Percentiles rank a stretch among this genome's conserved stretches.
Evolutionary conservation across 2,113 vertebrate species (phyloP).

Genomic region (Oxyura jamaicensis): DNA sequence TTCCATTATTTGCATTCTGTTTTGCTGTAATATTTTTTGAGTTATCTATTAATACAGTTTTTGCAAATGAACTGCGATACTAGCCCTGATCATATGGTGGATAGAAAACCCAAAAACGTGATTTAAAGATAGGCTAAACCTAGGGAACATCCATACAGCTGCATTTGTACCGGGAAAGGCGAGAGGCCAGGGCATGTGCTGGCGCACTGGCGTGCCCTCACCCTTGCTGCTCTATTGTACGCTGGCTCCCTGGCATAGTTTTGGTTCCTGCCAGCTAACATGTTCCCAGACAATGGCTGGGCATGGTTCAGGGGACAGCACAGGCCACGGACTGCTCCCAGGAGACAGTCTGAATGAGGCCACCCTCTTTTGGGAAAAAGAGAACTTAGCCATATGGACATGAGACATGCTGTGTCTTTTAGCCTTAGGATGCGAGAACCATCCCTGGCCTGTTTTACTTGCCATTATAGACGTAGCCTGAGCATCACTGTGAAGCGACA

Average conservation of each 20-base stretch:
- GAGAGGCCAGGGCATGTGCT: not conserved
- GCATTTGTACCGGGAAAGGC: not conserved
- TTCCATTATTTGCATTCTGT: not conserved
- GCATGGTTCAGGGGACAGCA: conserved; percentile 17
- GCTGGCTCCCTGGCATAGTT: not conserved
- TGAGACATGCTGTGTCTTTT: not conserved
- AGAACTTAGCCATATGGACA: not conserved
- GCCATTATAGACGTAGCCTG: not conserved
- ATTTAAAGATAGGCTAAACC: not conserved
- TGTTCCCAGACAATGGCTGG: conserved; percentile 57
- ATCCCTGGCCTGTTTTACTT: not conserved
- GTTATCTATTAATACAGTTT: not conserved
- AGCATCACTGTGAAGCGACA: not conserved
- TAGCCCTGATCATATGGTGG: not conserved
- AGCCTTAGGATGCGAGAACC: conserved; percentile 3
- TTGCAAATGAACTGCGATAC: not conserved
- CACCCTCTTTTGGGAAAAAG: not conserved
- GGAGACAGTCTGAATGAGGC: not conserved
- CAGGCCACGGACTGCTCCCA: conserved; percentile 17
- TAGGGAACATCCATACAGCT: not conserved
- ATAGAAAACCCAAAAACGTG: not conserved
- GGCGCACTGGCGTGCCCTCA: not conserved
- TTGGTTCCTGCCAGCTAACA: conserved; percentile 7
- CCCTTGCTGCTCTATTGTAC: not conserved
- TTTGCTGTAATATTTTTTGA: not conserved